Evolutionary conservation across 2,113 vertebrate genomes (phyloP).

Genomic region (Boulengeromyrus knoepffleri): DNA sequence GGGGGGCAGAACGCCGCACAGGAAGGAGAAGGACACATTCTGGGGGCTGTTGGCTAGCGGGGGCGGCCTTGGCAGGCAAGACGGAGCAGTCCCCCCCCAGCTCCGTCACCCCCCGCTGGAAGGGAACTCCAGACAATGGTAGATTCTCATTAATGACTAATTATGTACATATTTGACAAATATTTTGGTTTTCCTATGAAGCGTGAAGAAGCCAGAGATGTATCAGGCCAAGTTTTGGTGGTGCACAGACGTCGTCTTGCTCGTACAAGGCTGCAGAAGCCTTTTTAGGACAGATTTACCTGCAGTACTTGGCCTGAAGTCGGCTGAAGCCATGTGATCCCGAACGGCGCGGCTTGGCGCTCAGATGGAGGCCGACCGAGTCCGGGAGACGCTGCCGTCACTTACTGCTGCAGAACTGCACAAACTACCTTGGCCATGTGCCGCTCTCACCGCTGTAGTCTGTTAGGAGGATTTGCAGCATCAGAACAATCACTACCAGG

Average conservation of each 20-base stretch:
- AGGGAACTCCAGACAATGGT: slow-evolving; percentile 12
- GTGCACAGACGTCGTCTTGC: background rate
- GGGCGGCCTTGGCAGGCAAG: slow-evolving; percentile 55
- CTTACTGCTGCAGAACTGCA: background rate
- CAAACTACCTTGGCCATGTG: background rate
- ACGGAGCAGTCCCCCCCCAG: slow-evolving; percentile 31
- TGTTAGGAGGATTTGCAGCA: background rate
- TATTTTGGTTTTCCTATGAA: background rate
- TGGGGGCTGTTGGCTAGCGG: slow-evolving; percentile 66
- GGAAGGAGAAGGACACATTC: slow-evolving; percentile 64
- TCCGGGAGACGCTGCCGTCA: too few species aligned
- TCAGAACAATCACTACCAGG: background rate
- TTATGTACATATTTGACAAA: slow-evolving; percentile 10
- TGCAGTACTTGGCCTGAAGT: background rate
- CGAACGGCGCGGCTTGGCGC: background rate
- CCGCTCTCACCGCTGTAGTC: background rate
- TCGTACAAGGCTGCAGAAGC: background rate
- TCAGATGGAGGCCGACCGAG: background rate
- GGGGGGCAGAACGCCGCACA: slow-evolving; percentile 68
- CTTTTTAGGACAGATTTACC: background rate
- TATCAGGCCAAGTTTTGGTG: background rate
- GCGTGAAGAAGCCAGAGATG: background rate
- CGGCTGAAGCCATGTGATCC: background rate
- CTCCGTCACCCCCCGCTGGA: slow-evolving; percentile 32
- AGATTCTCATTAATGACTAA: slow-evolving; percentile 22